phyloP scores from a whole-genome alignment of 2,113 vertebrate species.

The Aythya baeri region DNA sequence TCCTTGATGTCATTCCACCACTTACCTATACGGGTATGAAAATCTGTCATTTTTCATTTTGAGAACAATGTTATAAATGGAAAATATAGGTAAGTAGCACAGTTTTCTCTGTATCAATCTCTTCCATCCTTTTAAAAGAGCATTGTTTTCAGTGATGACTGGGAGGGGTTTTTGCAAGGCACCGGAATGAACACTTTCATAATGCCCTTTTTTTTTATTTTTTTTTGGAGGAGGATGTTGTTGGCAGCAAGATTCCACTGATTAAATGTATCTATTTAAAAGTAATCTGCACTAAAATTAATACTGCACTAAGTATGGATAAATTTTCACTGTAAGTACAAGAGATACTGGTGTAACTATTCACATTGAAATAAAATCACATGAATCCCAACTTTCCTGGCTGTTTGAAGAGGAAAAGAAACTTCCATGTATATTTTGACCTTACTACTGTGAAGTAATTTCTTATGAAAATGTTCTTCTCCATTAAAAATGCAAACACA shows the following conservation, averaged over 20 bases:
- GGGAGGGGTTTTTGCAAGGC: not conserved
- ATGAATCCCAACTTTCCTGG: not conserved
- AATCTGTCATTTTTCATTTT: not conserved
- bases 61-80: not conserved
- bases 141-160: conserved; percentile 15
- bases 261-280: conserved; percentile 23
- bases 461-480: not conserved
- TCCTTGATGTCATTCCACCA: not conserved
- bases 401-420: not conserved
- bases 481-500: not conserved
- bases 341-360: not conserved
- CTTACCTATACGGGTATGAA: not conserved
- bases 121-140: not conserved
- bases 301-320: not conserved
- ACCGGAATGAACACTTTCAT: conserved; percentile 1
- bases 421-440: not conserved
- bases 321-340: not conserved
- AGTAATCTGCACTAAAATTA: not conserved
- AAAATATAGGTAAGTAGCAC: not conserved
- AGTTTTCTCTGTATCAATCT: not conserved
- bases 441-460: not conserved
- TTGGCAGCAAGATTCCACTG: conserved; percentile 4
- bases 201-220: not conserved
- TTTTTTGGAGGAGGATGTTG: not conserved
- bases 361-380: not conserved